These are phyloP conservation scores for Gymnothorax reevesii DNA, from an alignment of 2,797 vertebrate species.

Conservation along the genomic window DNA sequence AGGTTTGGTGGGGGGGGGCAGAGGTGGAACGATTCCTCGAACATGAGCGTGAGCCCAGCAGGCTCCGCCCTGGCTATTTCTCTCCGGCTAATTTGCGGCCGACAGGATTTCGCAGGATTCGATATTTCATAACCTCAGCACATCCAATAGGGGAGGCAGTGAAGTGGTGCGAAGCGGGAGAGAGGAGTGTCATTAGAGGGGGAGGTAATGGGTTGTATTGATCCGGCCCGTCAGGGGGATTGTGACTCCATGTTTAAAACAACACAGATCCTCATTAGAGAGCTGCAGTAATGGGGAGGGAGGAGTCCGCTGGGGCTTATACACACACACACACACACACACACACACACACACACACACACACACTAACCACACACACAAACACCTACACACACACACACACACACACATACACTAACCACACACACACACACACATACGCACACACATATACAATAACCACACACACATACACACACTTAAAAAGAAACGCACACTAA, in stretches of 20 bases:
- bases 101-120: constrained; percentile 74
- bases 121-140: constrained; percentile 80
- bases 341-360: too few species aligned
- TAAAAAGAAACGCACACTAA: too few species aligned
- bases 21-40: constrained; percentile 54
- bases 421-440: constrained; percentile 43
- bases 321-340: constrained; percentile 22
- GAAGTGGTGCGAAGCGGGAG: constrained; percentile 71
- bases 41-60: constrained; percentile 11
- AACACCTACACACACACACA: constrained; percentile 43
- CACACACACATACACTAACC: constrained; percentile 40
- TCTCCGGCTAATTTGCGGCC: constrained; percentile 73
- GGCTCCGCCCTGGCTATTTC: constrained; percentile 64
- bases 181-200: constrained; percentile 70
- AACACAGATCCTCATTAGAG: constrained; percentile 80
- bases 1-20: constrained; percentile 27
- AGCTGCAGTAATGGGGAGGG: constrained; percentile 34
- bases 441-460: constrained; percentile 38
- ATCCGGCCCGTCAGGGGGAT: constrained; percentile 66
- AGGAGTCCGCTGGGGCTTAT: constrained; percentile 16
- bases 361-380: too few species aligned
- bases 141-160: constrained; percentile 72
- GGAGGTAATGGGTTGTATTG: constrained; percentile 78
- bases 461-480: too few species aligned
- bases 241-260: constrained; percentile 83